Evolutionary conservation across 2,113 vertebrate species (phyloP), one percentile per base, ranked within the genome.

Genomic region (Lichenostomus cassidix): DNA sequence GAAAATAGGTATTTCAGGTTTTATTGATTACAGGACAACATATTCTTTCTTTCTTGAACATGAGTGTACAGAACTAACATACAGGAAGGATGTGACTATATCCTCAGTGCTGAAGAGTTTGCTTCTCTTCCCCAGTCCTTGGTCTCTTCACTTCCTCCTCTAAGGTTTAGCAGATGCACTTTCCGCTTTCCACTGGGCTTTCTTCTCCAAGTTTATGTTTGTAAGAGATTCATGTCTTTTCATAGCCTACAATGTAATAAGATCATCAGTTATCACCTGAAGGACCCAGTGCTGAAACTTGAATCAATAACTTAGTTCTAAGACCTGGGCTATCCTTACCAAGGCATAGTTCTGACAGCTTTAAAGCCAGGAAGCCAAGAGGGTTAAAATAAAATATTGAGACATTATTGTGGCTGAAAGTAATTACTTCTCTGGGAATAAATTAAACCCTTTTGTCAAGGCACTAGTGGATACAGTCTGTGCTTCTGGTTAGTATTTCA

Each of bases 131-230:
- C 35, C 33, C 53, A 39, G 10, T 33, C 35, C 31, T 22, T 50
- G 29, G 10, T n/a, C 14, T 83, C 55, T 63, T 88, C 8, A 0
- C 78, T 85, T 90, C n/a, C 7, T 92, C 42, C 21, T 84, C 55
- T 93, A 97, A 3, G 91, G 91, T 87, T 97, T 97, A 59, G 84
- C 47, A 74, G 96, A 19, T 59, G 50, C 3, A 27, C 81, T 39
- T 92, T 97, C 97, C 1, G 83, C 97, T 96, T 76, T 98, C 98
- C 95, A 98, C 21, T 65, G 98, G 49, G 98, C 98, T 96, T 99
- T 99, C 96, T 95, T 99, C 94, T 98, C 98, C 91, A 99, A 49
- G 97, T 99, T 99, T 5, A 96, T 33, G 37, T 14, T 75, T 1
- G 96, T 96, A 85, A 99, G 97, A 47, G 98, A 96, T 92, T 99